Percentiles rank a stretch among this genome's conserved stretches.
Conservation (phyloP, 2,113 vertebrate species). For the Anas platyrhynchos region DNA sequence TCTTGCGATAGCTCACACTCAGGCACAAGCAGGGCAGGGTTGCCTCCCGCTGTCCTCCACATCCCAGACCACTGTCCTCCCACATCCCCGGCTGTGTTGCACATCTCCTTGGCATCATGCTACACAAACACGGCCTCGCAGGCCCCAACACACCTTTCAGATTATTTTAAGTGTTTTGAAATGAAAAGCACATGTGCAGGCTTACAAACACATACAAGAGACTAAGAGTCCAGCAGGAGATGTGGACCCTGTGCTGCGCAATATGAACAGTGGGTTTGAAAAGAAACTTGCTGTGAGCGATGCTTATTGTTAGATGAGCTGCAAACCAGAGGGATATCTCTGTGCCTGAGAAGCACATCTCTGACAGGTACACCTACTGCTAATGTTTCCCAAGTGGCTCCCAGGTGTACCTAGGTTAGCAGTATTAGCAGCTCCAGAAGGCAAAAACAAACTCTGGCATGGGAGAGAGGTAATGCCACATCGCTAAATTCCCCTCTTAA, state of each 20-base stretch:
- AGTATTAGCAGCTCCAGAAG: neutral
- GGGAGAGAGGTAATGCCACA: neutral
- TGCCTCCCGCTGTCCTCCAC: accelerated
- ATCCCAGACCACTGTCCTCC: neutral
- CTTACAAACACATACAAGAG: neutral
- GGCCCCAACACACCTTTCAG: neutral
- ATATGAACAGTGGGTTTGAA: neutral
- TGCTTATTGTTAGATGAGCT: neutral
- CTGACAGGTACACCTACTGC: neutral
- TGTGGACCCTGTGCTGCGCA: neutral
- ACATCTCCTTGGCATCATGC: neutral
- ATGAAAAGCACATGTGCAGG: neutral
- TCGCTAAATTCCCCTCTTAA: neutral
- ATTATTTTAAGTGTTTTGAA: neutral
- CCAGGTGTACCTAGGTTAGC: neutral
- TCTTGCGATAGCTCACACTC: neutral
- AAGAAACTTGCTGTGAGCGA: neutral
- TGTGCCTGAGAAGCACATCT: neutral
- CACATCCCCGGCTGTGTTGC: neutral
- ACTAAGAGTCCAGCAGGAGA: neutral
- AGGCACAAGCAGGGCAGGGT: accelerated
- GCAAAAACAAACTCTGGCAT: neutral
- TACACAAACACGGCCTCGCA: neutral
- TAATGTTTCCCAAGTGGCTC: neutral
- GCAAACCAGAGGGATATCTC: neutral